Evolutionary conservation across 2,797 vertebrate species (phyloP).

Genomic region (Amazonetta brasiliensis): DNA sequence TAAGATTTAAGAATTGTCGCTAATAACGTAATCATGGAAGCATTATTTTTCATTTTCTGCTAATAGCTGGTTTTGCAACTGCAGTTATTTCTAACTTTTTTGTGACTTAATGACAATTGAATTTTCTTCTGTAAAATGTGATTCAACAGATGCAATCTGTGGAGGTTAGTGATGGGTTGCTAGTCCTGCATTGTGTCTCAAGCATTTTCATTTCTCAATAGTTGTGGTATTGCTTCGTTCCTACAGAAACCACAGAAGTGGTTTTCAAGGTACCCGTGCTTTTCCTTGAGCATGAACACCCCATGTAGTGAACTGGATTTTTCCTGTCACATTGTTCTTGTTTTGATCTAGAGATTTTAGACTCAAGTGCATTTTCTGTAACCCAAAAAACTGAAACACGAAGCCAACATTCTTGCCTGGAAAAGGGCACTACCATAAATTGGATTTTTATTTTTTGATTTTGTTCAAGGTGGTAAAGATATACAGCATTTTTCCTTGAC

Average conservation of each 20-base stretch:
- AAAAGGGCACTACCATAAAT: neutral
- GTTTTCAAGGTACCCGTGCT: neutral
- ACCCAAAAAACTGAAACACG: neutral
- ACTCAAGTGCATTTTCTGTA: neutral
- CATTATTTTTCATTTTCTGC: neutral
- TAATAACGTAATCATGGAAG: neutral
- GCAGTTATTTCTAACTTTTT: neutral
- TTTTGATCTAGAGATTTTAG: conserved; percentile 22
- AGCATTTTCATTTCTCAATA: neutral
- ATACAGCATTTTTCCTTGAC: neutral
- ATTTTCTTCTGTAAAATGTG: neutral
- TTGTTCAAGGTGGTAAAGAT: neutral
- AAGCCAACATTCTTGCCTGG: neutral
- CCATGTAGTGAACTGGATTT: neutral
- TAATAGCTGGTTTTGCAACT: neutral
- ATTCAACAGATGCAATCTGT: neutral
- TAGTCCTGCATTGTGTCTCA: neutral
- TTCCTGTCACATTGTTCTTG: conserved; percentile 7
- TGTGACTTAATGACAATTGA: neutral
- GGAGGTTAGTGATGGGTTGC: neutral
- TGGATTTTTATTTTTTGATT: neutral
- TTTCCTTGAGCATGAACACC: neutral
- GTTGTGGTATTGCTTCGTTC: neutral
- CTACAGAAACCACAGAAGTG: neutral
- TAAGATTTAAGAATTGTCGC: neutral